These are phyloP conservation scores for Trichechus manatus DNA, from an alignment of 2,113 vertebrate species.

Conservation along the genomic window DNA sequence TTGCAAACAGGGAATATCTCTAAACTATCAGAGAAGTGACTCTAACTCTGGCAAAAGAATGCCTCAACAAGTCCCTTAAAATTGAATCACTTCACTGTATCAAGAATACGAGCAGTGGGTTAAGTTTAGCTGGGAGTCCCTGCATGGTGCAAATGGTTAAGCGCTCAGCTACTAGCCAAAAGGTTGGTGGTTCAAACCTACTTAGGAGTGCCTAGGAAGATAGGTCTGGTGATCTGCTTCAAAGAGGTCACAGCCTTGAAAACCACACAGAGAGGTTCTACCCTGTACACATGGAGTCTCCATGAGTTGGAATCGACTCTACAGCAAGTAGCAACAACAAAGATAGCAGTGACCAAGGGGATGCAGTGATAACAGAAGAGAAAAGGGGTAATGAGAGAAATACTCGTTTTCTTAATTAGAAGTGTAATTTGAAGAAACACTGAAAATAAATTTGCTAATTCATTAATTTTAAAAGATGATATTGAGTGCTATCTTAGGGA, in stretches of 20 bases:
- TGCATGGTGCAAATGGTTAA: not conserved
- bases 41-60: not conserved
- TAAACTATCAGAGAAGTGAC: not conserved
- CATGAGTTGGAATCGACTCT: not conserved
- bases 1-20: not conserved
- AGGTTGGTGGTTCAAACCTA: not conserved
- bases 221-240: not conserved
- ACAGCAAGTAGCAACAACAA: not conserved
- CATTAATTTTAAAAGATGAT: not conserved
- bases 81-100: not conserved
- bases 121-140: not conserved
- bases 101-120: not conserved
- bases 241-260: not conserved
- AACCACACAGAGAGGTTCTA: not conserved
- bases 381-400: not conserved
- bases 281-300: not conserved
- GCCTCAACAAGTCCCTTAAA: not conserved
- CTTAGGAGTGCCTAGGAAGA: not conserved
- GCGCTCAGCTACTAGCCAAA: not conserved
- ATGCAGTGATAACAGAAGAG: not conserved
- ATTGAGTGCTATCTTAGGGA: not conserved
- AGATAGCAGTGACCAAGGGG: not conserved
- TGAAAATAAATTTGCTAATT: not conserved
- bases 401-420: not conserved
- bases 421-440: conserved; percentile 6